A percentile compares a stretch with the other conserved stretches of the same genome.
phyloP scores from a whole-genome alignment of 1,140 invertebrate genomes.

The Acromyrmex heyeri region DNA sequence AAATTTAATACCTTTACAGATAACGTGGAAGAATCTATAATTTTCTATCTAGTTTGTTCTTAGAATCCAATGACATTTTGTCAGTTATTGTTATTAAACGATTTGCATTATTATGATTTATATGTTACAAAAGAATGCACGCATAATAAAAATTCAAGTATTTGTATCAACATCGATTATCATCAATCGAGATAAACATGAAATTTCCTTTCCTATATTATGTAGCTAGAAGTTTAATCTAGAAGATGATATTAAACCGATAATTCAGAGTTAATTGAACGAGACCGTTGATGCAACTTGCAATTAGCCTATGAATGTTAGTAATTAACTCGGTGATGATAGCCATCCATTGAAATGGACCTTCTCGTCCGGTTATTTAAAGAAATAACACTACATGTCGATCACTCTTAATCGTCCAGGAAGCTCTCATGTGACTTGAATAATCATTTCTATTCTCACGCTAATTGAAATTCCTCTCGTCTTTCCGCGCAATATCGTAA shows the following conservation, averaged over 20 bases:
- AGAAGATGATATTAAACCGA: not conserved
- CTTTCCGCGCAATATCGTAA: slow-evolving; percentile 54
- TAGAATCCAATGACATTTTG: not conserved
- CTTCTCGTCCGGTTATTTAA: not conserved
- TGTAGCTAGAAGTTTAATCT: slow-evolving; percentile 12
- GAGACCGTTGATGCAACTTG: slow-evolving; percentile 10
- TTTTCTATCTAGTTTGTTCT: not conserved
- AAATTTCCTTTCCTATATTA: slow-evolving; percentile 15
- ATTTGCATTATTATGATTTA: not conserved
- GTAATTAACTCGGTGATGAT: slow-evolving; percentile 8
- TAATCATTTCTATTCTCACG: slow-evolving; percentile 4
- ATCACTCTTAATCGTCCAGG: not conserved
- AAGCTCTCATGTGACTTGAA: slow-evolving; percentile 13
- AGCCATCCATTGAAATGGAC: not conserved
- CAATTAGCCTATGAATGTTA: not conserved
- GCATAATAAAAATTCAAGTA: slow-evolving; percentile 7
- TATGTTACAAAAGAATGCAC: not conserved
- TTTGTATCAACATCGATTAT: not conserved
- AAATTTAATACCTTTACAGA: not conserved
- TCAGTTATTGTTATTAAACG: no score
- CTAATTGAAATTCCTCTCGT: slow-evolving; percentile 61
- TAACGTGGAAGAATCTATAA: not conserved
- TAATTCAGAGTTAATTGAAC: slow-evolving; percentile 26
- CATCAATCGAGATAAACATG: slow-evolving; percentile 16
- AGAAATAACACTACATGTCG: slow-evolving; percentile 10